Evolutionary conservation across 2,113 vertebrate genomes (phyloP).

Genomic region (cattle (Bos taurus)): DNA sequence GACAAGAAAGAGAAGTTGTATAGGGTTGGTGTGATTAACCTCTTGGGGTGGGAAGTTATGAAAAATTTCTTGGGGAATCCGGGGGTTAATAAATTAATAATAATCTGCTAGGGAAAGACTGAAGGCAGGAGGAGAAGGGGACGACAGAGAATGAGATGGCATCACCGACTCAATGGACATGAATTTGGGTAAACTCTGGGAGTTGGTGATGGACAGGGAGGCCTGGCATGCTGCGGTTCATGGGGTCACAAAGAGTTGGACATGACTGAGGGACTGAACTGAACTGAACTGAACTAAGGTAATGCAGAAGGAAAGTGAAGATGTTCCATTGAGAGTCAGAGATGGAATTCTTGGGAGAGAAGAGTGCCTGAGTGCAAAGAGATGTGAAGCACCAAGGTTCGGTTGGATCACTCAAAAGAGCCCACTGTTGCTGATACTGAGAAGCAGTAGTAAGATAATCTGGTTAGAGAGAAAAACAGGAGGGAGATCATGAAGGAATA

Average conservation of each 20-base stretch:
- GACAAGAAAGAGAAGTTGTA: neutral
- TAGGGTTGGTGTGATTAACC: neutral
- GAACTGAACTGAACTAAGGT: neutral
- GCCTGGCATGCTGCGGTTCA: neutral
- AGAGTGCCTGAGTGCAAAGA: neutral
- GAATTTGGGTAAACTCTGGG: neutral
- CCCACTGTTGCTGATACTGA: neutral
- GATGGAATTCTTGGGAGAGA: neutral
- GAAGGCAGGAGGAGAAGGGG: neutral
- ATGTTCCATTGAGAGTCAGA: neutral
- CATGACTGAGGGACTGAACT: neutral
- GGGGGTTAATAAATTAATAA: neutral
- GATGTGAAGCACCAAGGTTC: neutral
- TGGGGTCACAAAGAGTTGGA: neutral
- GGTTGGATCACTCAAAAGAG: neutral
- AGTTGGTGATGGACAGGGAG: neutral
- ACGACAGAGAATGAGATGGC: neutral
- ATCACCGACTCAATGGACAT: neutral
- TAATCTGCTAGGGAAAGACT: neutral
- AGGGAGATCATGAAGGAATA: neutral
- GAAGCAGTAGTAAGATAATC: neutral
- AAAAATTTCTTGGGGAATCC: neutral
- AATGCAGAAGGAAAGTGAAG: neutral
- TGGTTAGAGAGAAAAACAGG: neutral
- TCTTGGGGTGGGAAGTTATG: neutral